phyloP scores from a whole-genome alignment of 1,140 invertebrate genomes.

The Lepidurus arcticus region DNA sequence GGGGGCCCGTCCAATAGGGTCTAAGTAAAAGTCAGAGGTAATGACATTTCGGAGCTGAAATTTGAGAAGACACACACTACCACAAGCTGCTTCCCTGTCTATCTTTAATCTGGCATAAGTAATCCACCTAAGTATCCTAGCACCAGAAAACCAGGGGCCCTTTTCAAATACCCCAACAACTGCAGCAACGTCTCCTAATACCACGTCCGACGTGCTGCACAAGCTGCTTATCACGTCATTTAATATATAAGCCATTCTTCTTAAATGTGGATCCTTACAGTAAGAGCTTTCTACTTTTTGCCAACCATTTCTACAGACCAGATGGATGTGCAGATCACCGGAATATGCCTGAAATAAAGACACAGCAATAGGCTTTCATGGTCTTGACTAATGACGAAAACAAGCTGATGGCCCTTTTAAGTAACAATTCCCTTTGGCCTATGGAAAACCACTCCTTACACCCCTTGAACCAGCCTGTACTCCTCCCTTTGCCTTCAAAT shows the following conservation, averaged over 20 bases:
- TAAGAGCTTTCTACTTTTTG: not conserved
- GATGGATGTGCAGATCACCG: not conserved
- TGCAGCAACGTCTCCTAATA: not conserved
- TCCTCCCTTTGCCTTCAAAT: not conserved
- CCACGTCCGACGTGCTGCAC: not conserved
- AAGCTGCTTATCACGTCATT: slow-evolving; percentile 21
- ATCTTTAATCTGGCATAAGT: slow-evolving; percentile 22
- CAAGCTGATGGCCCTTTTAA: not conserved
- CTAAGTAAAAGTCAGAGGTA: slow-evolving; percentile 19
- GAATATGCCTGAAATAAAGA: not conserved
- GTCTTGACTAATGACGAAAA: not conserved
- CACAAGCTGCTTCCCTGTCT: slow-evolving; percentile 17
- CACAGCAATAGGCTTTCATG: not conserved
- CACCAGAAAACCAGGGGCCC: not conserved
- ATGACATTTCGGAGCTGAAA: slow-evolving; percentile 6
- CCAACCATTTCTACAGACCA: not conserved
- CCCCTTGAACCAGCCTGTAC: not conserved
- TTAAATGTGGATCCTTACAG: not conserved
- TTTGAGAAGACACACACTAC: slow-evolving; percentile 16
- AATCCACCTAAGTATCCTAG: slow-evolving; percentile 21
- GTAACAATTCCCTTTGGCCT: not conserved
- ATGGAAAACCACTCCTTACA: not conserved
- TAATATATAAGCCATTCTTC: slow-evolving; percentile 16
- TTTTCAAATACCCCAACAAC: not conserved
- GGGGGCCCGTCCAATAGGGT: not conserved